These are phyloP conservation scores for Physocephala rufipes DNA, from an alignment of 2,888 invertebrate species.

Conservation along the genomic window DNA sequence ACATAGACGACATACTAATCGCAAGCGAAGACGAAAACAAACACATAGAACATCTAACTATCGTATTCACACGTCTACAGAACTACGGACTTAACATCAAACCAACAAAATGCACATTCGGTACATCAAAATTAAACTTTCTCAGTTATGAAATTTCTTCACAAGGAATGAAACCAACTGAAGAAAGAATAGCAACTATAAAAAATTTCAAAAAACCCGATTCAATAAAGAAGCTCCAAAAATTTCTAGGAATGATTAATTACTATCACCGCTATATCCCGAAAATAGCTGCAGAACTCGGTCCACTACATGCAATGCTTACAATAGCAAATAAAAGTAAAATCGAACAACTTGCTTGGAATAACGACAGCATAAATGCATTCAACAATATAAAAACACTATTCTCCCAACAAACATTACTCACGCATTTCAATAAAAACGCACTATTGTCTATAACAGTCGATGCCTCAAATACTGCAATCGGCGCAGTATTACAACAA, in stretches of 20 bases:
- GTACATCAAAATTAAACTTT: background rate
- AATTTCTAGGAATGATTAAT: constrained; percentile 6
- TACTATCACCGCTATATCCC: constrained; percentile 6
- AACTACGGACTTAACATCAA: background rate
- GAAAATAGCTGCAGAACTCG: background rate
- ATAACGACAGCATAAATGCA: background rate
- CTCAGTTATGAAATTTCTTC: background rate
- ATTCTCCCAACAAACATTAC: background rate
- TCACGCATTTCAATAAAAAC: background rate
- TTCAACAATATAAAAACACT: background rate
- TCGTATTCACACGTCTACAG: background rate
- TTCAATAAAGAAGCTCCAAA: background rate
- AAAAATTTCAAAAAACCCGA: background rate
- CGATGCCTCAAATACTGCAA: no score
- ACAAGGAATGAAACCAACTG: background rate
- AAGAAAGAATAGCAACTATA: background rate
- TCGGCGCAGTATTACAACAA: no score
- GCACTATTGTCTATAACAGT: background rate
- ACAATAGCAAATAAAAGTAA: background rate
- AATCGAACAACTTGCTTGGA: background rate
- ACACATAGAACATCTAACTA: background rate
- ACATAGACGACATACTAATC: constrained; percentile 11
- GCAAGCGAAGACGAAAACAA: background rate
- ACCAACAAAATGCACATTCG: background rate
- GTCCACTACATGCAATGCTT: background rate